A percentile compares a stretch with the other conserved stretches of the same genome.
Evolutionary conservation across 1,140 invertebrate genomes (phyloP).

Genomic region (Acyrthosiphon pisum): DNA sequence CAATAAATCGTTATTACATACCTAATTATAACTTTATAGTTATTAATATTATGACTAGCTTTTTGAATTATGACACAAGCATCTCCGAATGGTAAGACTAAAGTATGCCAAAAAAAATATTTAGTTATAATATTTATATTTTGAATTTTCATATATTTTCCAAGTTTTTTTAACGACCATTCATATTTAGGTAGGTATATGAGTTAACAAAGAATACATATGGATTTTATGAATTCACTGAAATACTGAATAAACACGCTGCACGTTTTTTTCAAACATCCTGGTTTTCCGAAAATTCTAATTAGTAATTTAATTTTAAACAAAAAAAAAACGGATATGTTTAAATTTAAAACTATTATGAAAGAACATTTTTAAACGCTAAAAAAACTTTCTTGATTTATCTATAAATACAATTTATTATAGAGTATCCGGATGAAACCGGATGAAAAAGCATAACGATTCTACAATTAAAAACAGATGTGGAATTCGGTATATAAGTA

Average conservation of each 20-base stretch:
- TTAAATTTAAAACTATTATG: not conserved
- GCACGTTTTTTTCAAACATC: not conserved
- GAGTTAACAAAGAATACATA: not conserved
- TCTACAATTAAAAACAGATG: slow-evolving; percentile 49
- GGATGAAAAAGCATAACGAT: slow-evolving; percentile 40
- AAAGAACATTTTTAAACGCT: not conserved
- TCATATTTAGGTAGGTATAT: not conserved
- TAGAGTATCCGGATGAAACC: slow-evolving; percentile 20
- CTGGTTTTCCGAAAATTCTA: not conserved
- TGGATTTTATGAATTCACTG: not conserved
- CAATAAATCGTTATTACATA: not conserved
- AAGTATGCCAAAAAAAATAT: not conserved
- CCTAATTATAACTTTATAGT: too few relatives aligned
- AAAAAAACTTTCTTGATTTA: slow-evolving; percentile 5
- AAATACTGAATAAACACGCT: not conserved
- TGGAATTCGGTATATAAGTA: not conserved
- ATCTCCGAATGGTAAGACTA: not conserved
- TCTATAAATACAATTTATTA: slow-evolving; percentile 17
- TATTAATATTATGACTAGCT: not conserved
- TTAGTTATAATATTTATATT: too few relatives aligned
- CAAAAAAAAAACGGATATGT: not conserved
- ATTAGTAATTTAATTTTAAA: slow-evolving; percentile 4
- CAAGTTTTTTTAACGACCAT: not conserved
- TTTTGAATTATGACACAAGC: not conserved
- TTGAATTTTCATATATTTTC: not conserved